Conservation (phyloP, 2,797 vertebrate genomes). For the Chaunax sp. region DNA sequence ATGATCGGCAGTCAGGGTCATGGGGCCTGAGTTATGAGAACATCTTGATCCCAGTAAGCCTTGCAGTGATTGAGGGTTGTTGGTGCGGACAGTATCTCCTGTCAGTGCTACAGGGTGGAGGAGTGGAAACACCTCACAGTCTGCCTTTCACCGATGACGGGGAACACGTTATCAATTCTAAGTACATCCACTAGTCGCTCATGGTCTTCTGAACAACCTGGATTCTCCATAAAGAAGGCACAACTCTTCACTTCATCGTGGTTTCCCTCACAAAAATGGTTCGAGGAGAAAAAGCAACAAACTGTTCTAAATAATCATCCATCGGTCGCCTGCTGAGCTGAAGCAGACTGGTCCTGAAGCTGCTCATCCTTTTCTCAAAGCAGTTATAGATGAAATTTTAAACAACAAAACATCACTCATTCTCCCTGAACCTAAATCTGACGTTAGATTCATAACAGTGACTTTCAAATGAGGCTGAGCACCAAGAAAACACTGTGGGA, state of each 20-base stretch:
- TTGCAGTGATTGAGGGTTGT: conserved; percentile 53
- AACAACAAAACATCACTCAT: neutral
- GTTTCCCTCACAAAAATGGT: neutral
- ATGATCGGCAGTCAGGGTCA: conserved; percentile 57
- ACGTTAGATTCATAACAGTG: neutral
- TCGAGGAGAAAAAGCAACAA: neutral
- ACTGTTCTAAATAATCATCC: conserved; percentile 1
- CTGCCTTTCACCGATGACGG: too few relatives aligned
- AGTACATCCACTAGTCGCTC: neutral
- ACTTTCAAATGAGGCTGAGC: neutral
- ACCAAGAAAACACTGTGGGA: neutral
- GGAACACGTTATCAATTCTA: neutral
- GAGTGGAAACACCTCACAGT: too few relatives aligned
- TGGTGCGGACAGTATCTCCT: conserved; percentile 40
- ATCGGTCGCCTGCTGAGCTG: conserved; percentile 1
- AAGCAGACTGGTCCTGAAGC: neutral
- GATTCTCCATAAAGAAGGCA: too few relatives aligned
- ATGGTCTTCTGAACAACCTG: neutral
- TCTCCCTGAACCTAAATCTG: neutral
- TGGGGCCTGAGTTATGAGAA: conserved; percentile 52
- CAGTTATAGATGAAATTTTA: neutral
- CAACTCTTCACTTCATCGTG: neutral
- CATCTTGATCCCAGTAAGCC: conserved; percentile 55
- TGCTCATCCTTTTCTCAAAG: neutral
- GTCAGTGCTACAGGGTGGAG: conserved; percentile 2